A percentile compares a stretch with the other conserved stretches of the same genome.
Conservation (phyloP, 2,113 vertebrate genomes). For the Pelusios castaneus region DNA sequence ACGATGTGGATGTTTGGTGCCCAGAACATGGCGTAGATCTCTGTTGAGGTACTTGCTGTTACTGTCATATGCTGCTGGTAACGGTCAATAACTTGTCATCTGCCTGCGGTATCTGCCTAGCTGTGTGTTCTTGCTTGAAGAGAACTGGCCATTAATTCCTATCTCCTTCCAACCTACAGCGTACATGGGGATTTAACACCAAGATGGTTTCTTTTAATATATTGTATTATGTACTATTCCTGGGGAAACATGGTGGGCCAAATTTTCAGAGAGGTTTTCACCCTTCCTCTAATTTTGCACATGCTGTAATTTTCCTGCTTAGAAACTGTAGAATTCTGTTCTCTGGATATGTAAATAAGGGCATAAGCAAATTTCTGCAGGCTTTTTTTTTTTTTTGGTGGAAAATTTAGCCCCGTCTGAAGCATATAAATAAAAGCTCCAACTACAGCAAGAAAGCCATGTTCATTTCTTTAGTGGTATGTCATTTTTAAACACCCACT, state of each 20-base stretch:
- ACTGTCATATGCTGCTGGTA: not conserved
- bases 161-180: not conserved
- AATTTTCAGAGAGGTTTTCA: slow-evolving; percentile 1
- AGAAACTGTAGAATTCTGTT: not conserved
- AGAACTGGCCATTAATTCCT: not conserved
- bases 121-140: rapidly evolving
- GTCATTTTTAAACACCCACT: not conserved
- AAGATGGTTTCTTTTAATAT: slow-evolving; percentile 42
- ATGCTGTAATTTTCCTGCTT: not conserved
- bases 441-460: not conserved
- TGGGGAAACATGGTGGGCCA: not conserved
- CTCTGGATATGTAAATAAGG: not conserved
- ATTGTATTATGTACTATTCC: slow-evolving; percentile 6
- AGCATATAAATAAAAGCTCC: not conserved
- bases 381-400: not conserved
- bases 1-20: not conserved
- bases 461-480: not conserved
- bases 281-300: not conserved
- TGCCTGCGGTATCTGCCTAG: not conserved
- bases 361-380: not conserved
- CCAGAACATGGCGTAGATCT: not conserved
- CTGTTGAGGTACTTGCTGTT: not conserved
- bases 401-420: not conserved
- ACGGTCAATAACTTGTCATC: not conserved
- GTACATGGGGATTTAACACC: slow-evolving; percentile 18